phyloP scores from a whole-genome alignment of 2,888 invertebrate species.

The Hirtodrosophila cameraria region DNA sequence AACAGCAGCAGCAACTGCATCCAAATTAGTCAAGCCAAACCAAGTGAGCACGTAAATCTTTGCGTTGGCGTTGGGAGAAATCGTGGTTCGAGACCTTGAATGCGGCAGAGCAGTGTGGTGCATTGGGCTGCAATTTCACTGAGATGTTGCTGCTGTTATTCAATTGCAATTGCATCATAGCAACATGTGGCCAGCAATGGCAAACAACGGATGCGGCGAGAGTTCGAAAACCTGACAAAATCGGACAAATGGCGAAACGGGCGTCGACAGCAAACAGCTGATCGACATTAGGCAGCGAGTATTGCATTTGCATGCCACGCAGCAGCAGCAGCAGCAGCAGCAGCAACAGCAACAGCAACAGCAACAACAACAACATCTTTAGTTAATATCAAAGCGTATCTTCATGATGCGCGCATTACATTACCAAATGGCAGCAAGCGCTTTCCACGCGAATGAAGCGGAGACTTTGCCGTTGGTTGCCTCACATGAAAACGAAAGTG shows the following conservation, averaged over 20 bases:
- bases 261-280: constrained; percentile 63
- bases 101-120: constrained; percentile 35
- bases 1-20: constrained; percentile 19
- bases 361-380: constrained; percentile 6
- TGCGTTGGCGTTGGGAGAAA: constrained; percentile 66
- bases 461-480: constrained; percentile 53
- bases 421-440: constrained; percentile 63
- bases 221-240: constrained; percentile 81
- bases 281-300: constrained; percentile 61
- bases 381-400: constrained; percentile 54
- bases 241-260: constrained; percentile 57
- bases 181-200: constrained; percentile 55
- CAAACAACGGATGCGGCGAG: constrained; percentile 52
- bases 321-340: constrained; percentile 22
- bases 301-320: constrained; percentile 57
- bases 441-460: constrained; percentile 69
- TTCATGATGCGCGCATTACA: constrained; percentile 73
- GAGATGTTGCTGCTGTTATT: constrained; percentile 55
- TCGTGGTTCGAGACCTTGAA: constrained; percentile 78
- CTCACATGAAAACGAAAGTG: constrained; percentile 83
- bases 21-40: constrained; percentile 70
- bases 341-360: constrained; percentile 26
- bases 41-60: constrained; percentile 70
- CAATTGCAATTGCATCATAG: constrained; percentile 80
- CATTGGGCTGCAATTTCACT: constrained; percentile 66